Evolutionary conservation across 1,140 invertebrate genomes (phyloP), one percentile per base, ranked within the genome.

Genomic region (Apis florea): DNA sequence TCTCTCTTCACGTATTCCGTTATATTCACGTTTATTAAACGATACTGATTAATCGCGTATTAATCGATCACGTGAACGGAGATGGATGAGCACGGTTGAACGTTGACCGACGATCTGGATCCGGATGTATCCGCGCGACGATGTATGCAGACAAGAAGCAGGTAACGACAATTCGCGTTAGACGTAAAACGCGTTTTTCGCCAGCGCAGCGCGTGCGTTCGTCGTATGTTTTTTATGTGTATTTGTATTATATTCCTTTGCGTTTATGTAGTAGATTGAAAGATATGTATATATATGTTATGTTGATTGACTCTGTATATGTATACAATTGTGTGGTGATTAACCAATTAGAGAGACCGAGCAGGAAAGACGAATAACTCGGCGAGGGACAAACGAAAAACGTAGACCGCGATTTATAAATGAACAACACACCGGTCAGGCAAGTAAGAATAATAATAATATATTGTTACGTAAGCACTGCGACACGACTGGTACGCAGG

Each of bases 401-500:
- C 69, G 78, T 76, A 78, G 73, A 82, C 73, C 64, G 83, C 67
- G 66, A 68, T 79, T 83, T 77, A 58, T 19, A 70, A 88, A 81
- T 79, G 68, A 73, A 87, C 82, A 77, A 71, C 74, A 83, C 86
- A 85, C 76, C 68, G 79, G 58, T 26, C 77, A 90, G 85, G 80
- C 79, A 83, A 92, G 88, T 88, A 91, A 89, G 70, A 89, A 90
- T 90, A 92, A 93, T 92, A 92, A 92, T 88, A 83, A 86, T 84
- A 86, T 84, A 82, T 82, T 90, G 84, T 92, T 92, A 92, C 89
- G 88, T 90, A 91, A 92, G 90, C 89, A 89, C 91, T 92, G 91
- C 93, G 93, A 93, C 91, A 91, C 92, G 89, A 88, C 87, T 91
- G 88, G 91, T 92, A 89, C 92, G 93, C 93, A 93, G 92, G 93